Conservation (phyloP, 2,888 invertebrate genomes). For the Sarcophaga caerulescens region DNA sequence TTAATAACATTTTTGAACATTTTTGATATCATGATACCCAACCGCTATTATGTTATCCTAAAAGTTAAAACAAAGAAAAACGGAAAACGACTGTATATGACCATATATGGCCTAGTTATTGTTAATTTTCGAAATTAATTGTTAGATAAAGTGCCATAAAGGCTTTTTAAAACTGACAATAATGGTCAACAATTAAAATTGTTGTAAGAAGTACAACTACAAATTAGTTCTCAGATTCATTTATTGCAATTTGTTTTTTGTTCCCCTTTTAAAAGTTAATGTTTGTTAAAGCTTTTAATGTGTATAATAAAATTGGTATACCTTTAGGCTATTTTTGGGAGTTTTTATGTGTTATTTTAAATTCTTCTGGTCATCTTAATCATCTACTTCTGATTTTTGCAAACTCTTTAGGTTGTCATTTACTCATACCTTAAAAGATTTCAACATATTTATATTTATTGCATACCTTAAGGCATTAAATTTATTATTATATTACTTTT, state of each 20-base stretch:
- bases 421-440: background rate
- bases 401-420: too few species aligned
- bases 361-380: too few species aligned
- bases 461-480: background rate
- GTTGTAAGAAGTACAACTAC: background rate
- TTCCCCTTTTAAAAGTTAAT: too few species aligned
- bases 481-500: background rate
- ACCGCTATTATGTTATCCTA: background rate
- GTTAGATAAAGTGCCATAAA: constrained; percentile 45
- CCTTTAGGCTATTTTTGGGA: too few species aligned
- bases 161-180: constrained; percentile 31
- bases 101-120: constrained; percentile 42
- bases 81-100: constrained; percentile 19
- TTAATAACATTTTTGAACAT: background rate
- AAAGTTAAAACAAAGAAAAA: background rate
- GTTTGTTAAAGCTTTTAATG: too few species aligned
- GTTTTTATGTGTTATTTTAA: too few species aligned
- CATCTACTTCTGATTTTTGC: too few species aligned
- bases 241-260: too few species aligned
- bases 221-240: too few species aligned
- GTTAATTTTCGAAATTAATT: constrained; percentile 53
- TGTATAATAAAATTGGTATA: too few species aligned
- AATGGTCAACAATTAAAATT: constrained; percentile 23
- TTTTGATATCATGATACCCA: background rate
- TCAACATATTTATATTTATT: background rate